Conservation (phyloP, 2,113 vertebrate genomes). For the Choloepus hoffmanni region DNA sequence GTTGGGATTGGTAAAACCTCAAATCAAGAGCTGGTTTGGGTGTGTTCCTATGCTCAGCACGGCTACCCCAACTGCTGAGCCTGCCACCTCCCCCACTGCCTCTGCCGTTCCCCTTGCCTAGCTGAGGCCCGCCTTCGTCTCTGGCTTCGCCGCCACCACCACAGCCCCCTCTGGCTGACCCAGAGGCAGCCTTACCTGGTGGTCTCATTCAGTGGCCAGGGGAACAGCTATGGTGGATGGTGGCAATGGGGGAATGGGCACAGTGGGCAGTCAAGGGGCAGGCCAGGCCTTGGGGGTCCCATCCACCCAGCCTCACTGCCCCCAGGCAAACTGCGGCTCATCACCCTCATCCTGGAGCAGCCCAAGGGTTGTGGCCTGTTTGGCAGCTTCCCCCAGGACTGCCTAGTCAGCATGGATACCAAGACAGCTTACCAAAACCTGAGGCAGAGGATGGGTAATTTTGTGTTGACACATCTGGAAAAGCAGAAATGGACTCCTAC, state of each 20-base stretch:
- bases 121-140: neutral
- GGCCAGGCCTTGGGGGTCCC: constrained; percentile 45
- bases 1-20: no score
- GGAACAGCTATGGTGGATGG: neutral
- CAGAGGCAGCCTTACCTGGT: neutral
- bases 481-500: constrained; percentile 89
- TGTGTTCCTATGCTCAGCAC: neutral
- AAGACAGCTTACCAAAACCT: constrained; percentile 98
- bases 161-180: neutral
- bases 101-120: no score
- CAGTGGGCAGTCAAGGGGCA: neutral
- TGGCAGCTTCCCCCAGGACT: constrained; percentile 94
- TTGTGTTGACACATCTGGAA: constrained; percentile 91
- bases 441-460: constrained; percentile 98
- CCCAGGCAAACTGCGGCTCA: no score
- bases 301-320: no score
- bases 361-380: constrained; percentile 94
- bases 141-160: constrained; percentile 81
- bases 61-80: constrained; percentile 54
- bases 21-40: no score
- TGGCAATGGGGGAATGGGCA: neutral
- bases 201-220: neutral
- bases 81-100: neutral
- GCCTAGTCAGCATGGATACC: constrained; percentile 94
- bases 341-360: constrained; percentile 93